Conservation (phyloP, 1,140 invertebrate species). For the Temnothorax longispinosus region DNA sequence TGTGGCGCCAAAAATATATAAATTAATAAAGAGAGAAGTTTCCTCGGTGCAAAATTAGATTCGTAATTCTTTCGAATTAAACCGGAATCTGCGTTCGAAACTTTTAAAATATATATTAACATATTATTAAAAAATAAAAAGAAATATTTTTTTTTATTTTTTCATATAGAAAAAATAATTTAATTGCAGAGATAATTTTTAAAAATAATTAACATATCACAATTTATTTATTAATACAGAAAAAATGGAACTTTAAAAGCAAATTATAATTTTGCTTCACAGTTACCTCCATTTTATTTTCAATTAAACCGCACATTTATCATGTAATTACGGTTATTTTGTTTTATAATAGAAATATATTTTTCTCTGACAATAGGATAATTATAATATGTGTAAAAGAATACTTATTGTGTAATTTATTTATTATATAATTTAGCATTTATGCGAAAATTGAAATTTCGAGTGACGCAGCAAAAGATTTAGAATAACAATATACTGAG, state of each 20-base stretch:
- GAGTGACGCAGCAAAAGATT: neutral
- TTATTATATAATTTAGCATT: neutral
- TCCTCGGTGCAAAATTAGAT: conserved; percentile 13
- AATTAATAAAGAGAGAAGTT: neutral
- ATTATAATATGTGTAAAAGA: neutral
- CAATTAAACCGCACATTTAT: neutral
- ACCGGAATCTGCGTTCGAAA: neutral
- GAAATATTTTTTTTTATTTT: neutral
- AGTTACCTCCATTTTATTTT: neutral
- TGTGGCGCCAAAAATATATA: conserved; percentile 5
- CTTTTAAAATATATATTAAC: neutral
- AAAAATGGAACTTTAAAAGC: neutral
- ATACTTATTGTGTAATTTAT: neutral
- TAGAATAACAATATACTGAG: neutral
- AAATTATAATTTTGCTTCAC: conserved; percentile 1
- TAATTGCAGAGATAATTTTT: neutral
- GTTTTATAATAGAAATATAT: neutral
- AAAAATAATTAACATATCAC: neutral
- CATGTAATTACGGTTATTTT: conserved; percentile 1
- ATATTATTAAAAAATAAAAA: neutral
- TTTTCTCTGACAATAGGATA: neutral
- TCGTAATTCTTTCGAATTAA: conserved; percentile 1
- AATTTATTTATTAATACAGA: conserved; percentile 1
- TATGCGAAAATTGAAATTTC: neutral
- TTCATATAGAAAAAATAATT: neutral